These are phyloP conservation scores for Pyxicephalus adspersus DNA, from an alignment of 2,113 vertebrate species.

Conservation along the genomic window DNA sequence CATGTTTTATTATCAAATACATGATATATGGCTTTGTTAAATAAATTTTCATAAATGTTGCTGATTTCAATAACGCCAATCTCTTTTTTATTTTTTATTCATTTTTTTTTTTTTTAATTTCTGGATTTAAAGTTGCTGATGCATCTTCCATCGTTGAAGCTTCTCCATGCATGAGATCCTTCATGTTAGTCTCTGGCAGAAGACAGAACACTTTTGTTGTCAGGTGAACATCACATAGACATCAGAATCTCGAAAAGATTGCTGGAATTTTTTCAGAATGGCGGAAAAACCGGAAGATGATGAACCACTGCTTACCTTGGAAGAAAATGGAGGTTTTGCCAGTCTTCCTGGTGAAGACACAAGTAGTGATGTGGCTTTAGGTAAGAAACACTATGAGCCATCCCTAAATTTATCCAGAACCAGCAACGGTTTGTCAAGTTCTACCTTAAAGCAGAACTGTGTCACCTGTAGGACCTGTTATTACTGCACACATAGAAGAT, in stretches of 20 bases:
- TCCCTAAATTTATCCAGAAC: too few species aligned
- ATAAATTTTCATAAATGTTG: background rate
- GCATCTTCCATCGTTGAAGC: background rate
- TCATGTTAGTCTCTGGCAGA: background rate
- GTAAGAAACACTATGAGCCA: background rate
- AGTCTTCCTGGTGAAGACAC: conserved; percentile 68
- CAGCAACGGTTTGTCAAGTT: too few species aligned
- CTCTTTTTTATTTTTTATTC: too few species aligned
- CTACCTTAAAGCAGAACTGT: too few species aligned
- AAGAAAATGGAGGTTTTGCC: conserved; percentile 75
- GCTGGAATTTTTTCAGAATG: conserved; percentile 54
- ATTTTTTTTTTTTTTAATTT: too few species aligned
- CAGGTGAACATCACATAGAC: conserved; percentile 12
- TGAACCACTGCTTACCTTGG: conserved; percentile 90
- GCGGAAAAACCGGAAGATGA: conserved; percentile 83
- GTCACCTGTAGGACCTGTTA: too few species aligned
- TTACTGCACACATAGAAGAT: too few species aligned
- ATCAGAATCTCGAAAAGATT: background rate
- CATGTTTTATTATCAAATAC: too few species aligned
- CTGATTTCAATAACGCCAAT: background rate
- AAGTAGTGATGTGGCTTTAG: conserved; percentile 70
- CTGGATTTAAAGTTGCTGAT: background rate
- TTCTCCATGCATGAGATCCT: background rate
- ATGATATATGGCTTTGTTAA: background rate
- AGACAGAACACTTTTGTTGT: background rate